These are phyloP conservation scores for Synaphobranchus kaupii DNA, from an alignment of 2,797 vertebrate genomes.

Conservation along the genomic window DNA sequence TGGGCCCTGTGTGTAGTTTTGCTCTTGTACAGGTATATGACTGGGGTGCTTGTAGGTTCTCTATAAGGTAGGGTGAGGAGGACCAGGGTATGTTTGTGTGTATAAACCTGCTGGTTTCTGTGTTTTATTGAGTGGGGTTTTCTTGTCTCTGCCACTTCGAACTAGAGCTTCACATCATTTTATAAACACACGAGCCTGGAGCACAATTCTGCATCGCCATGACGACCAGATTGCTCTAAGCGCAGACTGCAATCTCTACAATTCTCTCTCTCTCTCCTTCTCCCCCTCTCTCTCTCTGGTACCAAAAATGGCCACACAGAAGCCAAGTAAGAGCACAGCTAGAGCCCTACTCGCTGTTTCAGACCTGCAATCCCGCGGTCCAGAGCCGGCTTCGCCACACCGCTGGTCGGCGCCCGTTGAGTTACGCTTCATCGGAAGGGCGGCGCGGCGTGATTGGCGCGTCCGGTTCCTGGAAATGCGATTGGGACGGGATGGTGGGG, in stretches of 20 bases:
- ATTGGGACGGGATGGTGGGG: background rate
- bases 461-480: background rate
- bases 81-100: slow-evolving; percentile 15
- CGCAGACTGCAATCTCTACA: background rate
- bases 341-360: background rate
- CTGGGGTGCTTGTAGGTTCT: no score
- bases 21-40: no score
- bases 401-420: background rate
- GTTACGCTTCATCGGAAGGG: background rate
- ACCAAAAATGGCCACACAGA: background rate
- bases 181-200: background rate
- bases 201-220: background rate
- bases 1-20: no score
- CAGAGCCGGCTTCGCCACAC: background rate
- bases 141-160: background rate
- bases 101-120: slow-evolving; percentile 3
- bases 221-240: slow-evolving; percentile 1
- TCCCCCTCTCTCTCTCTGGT: background rate
- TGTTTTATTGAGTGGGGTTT: background rate
- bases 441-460: background rate
- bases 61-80: background rate
- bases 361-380: background rate
- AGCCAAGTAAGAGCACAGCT: background rate
- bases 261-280: background rate
- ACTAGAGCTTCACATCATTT: slow-evolving; percentile 9